Conservation (phyloP, 2,797 vertebrate genomes). For the Poecile montanus region DNA sequence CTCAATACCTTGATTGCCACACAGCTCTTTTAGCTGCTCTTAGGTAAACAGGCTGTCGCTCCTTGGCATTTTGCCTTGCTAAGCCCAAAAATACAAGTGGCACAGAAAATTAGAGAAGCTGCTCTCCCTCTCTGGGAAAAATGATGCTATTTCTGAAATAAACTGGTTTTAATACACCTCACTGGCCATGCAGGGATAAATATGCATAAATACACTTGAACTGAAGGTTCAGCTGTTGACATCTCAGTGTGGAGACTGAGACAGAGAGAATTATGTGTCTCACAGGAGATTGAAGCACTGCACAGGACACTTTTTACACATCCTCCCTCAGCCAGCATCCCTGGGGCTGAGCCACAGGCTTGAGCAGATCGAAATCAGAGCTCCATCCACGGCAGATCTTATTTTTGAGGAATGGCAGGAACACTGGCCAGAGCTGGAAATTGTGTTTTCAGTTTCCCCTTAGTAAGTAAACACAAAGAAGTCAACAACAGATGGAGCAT, state of each 20-base stretch:
- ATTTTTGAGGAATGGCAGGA: constrained; percentile 27
- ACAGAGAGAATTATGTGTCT: not conserved
- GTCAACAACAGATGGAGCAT: constrained; percentile 65
- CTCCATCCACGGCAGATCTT: not conserved
- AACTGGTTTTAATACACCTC: constrained; percentile 35
- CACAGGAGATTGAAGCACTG: not conserved
- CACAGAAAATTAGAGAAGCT: constrained; percentile 40
- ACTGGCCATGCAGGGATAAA: not conserved
- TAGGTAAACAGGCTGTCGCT: constrained; percentile 59
- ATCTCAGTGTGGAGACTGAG: not conserved
- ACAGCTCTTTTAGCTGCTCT: constrained; percentile 62
- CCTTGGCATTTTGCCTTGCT: constrained; percentile 41
- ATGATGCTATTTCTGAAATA: constrained; percentile 40
- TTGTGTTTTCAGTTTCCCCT: not conserved
- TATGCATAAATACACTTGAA: constrained; percentile 10
- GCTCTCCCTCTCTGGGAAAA: constrained; percentile 45
- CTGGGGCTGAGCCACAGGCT: not conserved
- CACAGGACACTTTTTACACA: not conserved
- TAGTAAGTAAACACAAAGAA: constrained; percentile 43
- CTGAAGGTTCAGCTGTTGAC: not conserved
- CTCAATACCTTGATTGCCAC: constrained; percentile 66
- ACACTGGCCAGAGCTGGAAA: constrained; percentile 28
- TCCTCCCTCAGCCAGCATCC: not conserved
- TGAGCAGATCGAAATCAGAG: not conserved
- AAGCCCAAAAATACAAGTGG: constrained; percentile 61